Evolutionary conservation across 2,888 invertebrate genomes (phyloP).

Genomic region (Apodemia hepburni): DNA sequence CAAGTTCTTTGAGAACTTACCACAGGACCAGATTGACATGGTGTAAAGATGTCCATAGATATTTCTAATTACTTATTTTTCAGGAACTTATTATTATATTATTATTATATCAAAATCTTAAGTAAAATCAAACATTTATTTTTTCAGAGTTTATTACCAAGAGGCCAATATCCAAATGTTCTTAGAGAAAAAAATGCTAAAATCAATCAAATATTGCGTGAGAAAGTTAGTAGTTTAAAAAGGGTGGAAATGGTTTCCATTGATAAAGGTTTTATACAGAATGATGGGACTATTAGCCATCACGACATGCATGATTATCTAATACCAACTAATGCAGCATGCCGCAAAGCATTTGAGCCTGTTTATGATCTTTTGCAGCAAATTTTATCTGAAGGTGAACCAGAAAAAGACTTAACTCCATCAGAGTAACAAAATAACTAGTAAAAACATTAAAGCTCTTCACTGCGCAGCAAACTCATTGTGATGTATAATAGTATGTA

Average conservation of each 20-base stretch:
- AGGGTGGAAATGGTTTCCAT: slow-evolving; percentile 89
- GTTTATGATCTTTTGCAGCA: slow-evolving; percentile 89
- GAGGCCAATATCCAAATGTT: slow-evolving; percentile 92
- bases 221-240: slow-evolving; percentile 81
- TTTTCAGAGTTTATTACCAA: slow-evolving; percentile 90
- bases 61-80: not conserved
- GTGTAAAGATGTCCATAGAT: too few species aligned
- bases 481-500: slow-evolving; percentile 65
- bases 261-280: slow-evolving; percentile 89
- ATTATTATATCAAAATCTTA: not conserved
- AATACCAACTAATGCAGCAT: slow-evolving; percentile 91
- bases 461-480: slow-evolving; percentile 64
- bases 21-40: too few species aligned
- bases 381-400: slow-evolving; percentile 87
- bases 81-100: not conserved
- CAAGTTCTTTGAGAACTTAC: too few species aligned
- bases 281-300: slow-evolving; percentile 90
- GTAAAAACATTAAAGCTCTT: slow-evolving; percentile 37
- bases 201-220: slow-evolving; percentile 87
- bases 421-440: slow-evolving; percentile 77
- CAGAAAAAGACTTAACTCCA: slow-evolving; percentile 86
- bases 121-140: slow-evolving; percentile 7
- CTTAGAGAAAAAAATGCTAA: slow-evolving; percentile 87
- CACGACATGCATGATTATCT: slow-evolving; percentile 96
- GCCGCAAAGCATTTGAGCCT: slow-evolving; percentile 92